Conservation (phyloP, 2,888 invertebrate genomes). For the Pseudanteris insignis region DNA sequence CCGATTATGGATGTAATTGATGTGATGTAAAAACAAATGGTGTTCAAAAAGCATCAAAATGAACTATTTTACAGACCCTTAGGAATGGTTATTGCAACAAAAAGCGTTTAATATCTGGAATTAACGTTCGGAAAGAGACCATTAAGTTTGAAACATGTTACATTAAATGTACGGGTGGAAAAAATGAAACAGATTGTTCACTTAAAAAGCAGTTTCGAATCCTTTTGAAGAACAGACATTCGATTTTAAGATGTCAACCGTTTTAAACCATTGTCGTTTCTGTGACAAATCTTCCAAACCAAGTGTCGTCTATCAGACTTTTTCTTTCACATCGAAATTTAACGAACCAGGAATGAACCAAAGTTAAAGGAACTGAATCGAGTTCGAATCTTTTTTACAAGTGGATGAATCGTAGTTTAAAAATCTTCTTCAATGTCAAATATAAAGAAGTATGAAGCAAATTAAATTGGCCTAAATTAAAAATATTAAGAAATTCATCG, state of each 20-base stretch:
- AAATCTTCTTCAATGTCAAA: conserved; percentile 8
- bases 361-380: conserved; percentile 8
- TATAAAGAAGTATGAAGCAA: too few species aligned
- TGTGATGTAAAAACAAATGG: conserved; percentile 8
- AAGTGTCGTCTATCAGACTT: conserved; percentile 6
- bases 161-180: not conserved
- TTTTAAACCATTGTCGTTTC: conserved; percentile 16
- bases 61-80: conserved; percentile 1
- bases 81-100: not conserved
- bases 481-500: too few species aligned
- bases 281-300: conserved; percentile 11
- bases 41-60: conserved; percentile 1
- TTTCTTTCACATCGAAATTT: conserved; percentile 15
- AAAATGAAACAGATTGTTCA: too few species aligned
- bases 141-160: too few species aligned
- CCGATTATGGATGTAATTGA: conserved; percentile 3
- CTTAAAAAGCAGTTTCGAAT: too few species aligned
- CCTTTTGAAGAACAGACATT: not conserved
- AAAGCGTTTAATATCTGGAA: conserved; percentile 2
- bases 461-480: too few species aligned
- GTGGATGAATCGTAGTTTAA: conserved; percentile 11
- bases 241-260: not conserved
- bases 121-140: not conserved
- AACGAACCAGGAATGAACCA: conserved; percentile 13
- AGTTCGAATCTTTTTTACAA: conserved; percentile 12